Conservation (phyloP, 2,797 vertebrate genomes). For the Esox lucius region DNA sequence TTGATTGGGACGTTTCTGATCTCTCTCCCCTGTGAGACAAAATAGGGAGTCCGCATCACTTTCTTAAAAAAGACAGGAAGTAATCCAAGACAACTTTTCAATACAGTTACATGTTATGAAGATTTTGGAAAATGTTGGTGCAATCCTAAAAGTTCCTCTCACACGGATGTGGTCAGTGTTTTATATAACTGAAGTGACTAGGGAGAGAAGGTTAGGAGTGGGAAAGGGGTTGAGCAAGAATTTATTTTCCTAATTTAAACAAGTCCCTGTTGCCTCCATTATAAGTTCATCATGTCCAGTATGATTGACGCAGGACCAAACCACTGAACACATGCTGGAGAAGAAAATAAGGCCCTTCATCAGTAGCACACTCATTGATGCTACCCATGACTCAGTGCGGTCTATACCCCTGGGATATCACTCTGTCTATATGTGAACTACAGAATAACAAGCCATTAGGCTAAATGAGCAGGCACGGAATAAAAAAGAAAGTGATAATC, state of each 20-base stretch:
- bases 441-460: background rate
- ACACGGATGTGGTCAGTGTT: conserved; percentile 52
- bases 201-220: background rate
- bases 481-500: background rate
- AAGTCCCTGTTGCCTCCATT: conserved; percentile 52
- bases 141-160: conserved; percentile 21
- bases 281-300: conserved; percentile 47
- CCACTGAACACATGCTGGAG: conserved; percentile 23
- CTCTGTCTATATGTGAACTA: background rate
- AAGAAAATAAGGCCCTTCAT: conserved; percentile 27
- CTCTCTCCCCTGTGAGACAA: too few species aligned
- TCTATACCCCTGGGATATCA: background rate
- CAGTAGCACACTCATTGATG: background rate
- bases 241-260: conserved; percentile 46
- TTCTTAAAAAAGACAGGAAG: too few species aligned
- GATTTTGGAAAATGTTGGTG: background rate
- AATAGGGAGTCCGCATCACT: too few species aligned
- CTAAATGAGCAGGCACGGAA: background rate
- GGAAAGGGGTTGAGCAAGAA: conserved; percentile 27
- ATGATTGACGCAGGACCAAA: conserved; percentile 46
- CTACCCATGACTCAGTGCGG: background rate
- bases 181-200: conserved; percentile 36
- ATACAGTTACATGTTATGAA: too few species aligned
- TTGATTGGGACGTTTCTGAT: too few species aligned
- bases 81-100: too few species aligned